phyloP scores from a whole-genome alignment of 2,797 vertebrate genomes.

The Menidia menidia region DNA sequence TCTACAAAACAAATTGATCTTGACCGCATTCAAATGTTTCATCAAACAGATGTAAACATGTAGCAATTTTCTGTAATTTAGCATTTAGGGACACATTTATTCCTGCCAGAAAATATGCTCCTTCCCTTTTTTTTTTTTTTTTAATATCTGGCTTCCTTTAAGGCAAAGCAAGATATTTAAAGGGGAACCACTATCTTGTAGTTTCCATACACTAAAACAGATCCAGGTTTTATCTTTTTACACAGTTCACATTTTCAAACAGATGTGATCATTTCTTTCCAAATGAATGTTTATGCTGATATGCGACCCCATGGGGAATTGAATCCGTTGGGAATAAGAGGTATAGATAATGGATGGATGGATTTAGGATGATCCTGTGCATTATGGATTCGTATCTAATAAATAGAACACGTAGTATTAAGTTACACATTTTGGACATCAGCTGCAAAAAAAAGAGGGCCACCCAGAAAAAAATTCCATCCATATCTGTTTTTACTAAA shows the following conservation, averaged over 20 bases:
- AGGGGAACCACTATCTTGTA: background rate
- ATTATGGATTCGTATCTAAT: too few relatives aligned
- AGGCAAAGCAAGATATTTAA: background rate
- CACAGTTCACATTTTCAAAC: background rate
- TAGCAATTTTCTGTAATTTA: conserved; percentile 7
- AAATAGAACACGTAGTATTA: too few relatives aligned
- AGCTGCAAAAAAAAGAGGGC: background rate
- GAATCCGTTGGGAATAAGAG: too few relatives aligned
- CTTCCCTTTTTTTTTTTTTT: conserved; percentile 1
- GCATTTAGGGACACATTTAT: background rate
- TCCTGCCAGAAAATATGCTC: background rate
- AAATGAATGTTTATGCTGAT: too few relatives aligned
- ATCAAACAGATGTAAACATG: background rate
- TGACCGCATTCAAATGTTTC: conserved; percentile 3
- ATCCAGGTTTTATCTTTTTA: background rate
- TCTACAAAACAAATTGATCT: conserved; percentile 6
- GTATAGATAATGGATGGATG: too few relatives aligned
- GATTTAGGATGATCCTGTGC: too few relatives aligned
- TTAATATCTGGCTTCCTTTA: conserved; percentile 5
- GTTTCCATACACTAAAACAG: background rate
- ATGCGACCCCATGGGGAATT: too few relatives aligned
- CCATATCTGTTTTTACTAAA: background rate
- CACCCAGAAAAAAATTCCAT: background rate
- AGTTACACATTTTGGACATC: background rate
- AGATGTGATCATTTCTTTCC: background rate